Base-by-base conservation (phyloP, 2,797 vertebrate species). In the Cottoperca gobio region DNA sequence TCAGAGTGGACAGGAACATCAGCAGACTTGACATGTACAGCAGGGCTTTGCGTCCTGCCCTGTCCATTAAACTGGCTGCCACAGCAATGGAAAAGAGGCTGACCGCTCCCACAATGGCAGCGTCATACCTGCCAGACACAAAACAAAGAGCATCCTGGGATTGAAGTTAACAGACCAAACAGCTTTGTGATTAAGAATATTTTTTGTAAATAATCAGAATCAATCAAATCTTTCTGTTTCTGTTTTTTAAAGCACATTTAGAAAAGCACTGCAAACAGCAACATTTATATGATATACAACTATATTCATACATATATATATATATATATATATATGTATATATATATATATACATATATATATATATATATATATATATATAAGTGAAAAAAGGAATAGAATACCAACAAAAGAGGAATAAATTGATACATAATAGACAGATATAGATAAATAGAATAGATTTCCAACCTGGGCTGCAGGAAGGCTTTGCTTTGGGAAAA, bases 1-100 rank as follows among this genome's bases (percentile, higher is more conserved):
- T 93, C 74, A 99, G 91, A 66, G 90, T 91, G 57, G 98, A 94
- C 57, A 85, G 66, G 70, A 96, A 88, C 97, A 99, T 99, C 83
- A 97, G 83, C 89, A 92, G 73, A 86, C 94, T 94, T 1, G 95
- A 95, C 0, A 81, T 86, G 74, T 93, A 95, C 59, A 95, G 89
- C 70, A 95, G 70, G 67, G 91, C 90, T 82, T 95, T 95, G 40
- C 95, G 92, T 58, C 95, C 94, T 0, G 88, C 94, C 78, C 67
- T 95, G 85, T 95, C 94, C 94, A 95, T 95, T 72, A 95, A 85
- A 89, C 46, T 24, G 19, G 95, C 94, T 43, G 95, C 94, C 6
- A 76, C 19, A 1, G 17, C 71, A 8, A 95, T 94, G n/a, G 95
- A 94, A 0, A 93, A 0, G 68, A 95, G 86, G 54, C 95, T 88